These are phyloP conservation scores for Icerya purchasi DNA, from an alignment of 2,888 invertebrate genomes.

Conservation along the genomic window DNA sequence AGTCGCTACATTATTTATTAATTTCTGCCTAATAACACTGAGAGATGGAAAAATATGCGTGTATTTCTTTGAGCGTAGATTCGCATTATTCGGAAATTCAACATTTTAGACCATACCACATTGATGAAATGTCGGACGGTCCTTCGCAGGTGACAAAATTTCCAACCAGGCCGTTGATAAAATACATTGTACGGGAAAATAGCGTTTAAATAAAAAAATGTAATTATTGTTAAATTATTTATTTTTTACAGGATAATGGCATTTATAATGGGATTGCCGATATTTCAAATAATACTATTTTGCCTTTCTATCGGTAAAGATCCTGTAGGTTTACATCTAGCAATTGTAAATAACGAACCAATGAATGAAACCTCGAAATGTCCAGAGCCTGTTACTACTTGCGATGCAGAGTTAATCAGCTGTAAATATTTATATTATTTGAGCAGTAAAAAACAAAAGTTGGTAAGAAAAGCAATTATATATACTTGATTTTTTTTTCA, in stretches of 20 bases:
- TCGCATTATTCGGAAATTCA: no score
- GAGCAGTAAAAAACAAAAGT: constrained; percentile 37
- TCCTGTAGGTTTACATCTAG: constrained; percentile 50
- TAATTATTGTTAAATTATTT: no score
- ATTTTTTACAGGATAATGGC: constrained; percentile 59
- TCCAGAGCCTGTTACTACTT: constrained; percentile 30
- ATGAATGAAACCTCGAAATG: constrained; percentile 22
- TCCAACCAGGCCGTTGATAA: no score
- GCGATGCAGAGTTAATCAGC: constrained; percentile 44
- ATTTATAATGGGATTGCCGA: constrained; percentile 67
- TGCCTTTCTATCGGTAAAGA: constrained; percentile 76
- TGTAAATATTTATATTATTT: constrained; percentile 55
- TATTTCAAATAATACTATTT: constrained; percentile 67
- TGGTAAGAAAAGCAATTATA: constrained; percentile 33
- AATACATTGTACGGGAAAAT: no score
- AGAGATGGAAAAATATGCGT: no score
- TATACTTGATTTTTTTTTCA: not conserved
- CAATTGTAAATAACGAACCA: constrained; percentile 46
- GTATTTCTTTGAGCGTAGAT: no score
- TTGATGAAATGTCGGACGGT: no score
- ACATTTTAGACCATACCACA: no score
- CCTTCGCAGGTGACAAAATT: no score
- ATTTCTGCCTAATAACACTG: no score
- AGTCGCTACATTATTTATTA: no score
- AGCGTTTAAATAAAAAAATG: no score